Base-by-base conservation (phyloP, 2,888 invertebrate species). In the Allygus modestus region DNA sequence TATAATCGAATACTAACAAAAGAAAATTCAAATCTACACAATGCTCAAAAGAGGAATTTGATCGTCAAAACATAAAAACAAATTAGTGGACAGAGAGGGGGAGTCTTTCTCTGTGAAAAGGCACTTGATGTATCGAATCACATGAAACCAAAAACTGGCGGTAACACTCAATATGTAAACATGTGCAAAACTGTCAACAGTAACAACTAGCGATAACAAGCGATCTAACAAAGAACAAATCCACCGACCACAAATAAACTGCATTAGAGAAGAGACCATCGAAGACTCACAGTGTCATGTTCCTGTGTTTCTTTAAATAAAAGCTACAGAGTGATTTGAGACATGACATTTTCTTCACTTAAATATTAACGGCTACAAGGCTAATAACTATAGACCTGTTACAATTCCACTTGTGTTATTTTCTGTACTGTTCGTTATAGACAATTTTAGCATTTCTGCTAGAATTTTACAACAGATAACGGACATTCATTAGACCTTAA, bases 141-240 rank as follows among this genome's bases (percentile, higher is more conserved):
- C 65, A 65, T 65, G 20, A 58, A 65, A 65, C 28, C 65, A 65
- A 65, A 26, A 65, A 51, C 17, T 65, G 11, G 28, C 65, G n/a
- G 65, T 65, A 65, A 65, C 65, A 65, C 65, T 65, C 28, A 65
- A 31, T 65, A 65, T 65, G 31, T 65, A 65, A 65, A 65, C 58
- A 65, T 65, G 65, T 65, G 65, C 65, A 65, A n/a, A 26, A 65
- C 65, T 65, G 65, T 65, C 65, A 65, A 65, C 65, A 65, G 65
- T 65, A 65, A 65, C 65, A 65, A 65, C 65, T 23, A 31, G 20
- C 26, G n/a, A 65, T 65, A 65, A 65, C 65, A 65, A 65, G 65
- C 31, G 51, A 9, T 65, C 65, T 65, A 65, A 65, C 65, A 65
- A 65, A 65, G 65, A 65, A 65, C 65, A 65, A 23, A 51, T 51